Base-by-base conservation (phyloP, 92 coral and sea anemone species). In the Actinernus sp. region DNA sequence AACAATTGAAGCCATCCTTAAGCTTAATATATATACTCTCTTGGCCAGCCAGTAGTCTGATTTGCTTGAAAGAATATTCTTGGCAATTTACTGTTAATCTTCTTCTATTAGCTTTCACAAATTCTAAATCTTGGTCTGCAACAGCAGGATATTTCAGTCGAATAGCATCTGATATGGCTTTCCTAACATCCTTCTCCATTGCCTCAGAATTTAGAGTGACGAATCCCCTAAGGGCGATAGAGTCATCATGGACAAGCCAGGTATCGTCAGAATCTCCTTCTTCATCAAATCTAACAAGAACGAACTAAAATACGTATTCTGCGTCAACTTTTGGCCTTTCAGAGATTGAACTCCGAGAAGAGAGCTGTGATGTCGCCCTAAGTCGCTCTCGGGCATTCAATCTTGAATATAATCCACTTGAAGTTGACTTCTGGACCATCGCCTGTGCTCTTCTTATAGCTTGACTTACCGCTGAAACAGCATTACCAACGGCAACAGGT, bases 11-110 rank as follows among this genome's bases (percentile, higher is more conserved):
- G 24, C 81, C 81, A 62, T 63, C 61, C 46, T 73, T 73, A 10
- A 73, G 31, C 26, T 61, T 73, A 12, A 73, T n/a, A 34, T 62
- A 62, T 38, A 73, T 73, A 12, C 58, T 26, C 49, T 81, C 86
- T 58, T 79, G 68, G 20, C 81, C 86, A n/a, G 86, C 81, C 52
- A 81, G 29, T 23, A 74, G 81, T 38, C 59, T 82, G 10, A 74
- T 24, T 30, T 82, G 83, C 55, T 74, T 60, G 44, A 28, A 82
- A 31, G 60, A 55, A 47, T 24, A 82, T 14, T 45, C 67, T 13
- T 59, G 57, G 37, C 67, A 65, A 24, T 33, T 78, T 1, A 78
- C 77, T 5, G 77, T 31, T 16, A 78, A 19, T 20, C 68, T 68
- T 46, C 89, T 57, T 31, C 89, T 29, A 5, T 58, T 73, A 4